A percentile compares a stretch with the other conserved stretches of the same genome.
These are phyloP conservation scores for Ageneiosus marmoratus DNA, from an alignment of 2,113 vertebrate genomes.

Conservation along the genomic window DNA sequence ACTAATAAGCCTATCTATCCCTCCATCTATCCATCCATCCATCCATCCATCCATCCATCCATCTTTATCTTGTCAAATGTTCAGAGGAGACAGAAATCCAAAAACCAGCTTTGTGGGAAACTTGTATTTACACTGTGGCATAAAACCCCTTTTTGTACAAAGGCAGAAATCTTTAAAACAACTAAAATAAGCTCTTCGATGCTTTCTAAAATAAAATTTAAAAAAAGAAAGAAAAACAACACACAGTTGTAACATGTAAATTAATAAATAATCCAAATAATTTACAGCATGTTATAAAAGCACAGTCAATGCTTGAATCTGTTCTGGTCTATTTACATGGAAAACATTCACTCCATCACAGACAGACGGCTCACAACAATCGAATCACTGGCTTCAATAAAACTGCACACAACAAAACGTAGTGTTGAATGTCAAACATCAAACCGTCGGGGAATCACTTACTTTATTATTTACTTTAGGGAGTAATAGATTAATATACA, in stretches of 20 bases:
- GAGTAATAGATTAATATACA: not conserved
- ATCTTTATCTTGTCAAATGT: not conserved
- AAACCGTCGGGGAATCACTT: not conserved
- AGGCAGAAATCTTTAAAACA: slow-evolving; percentile 64
- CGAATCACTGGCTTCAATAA: slow-evolving; percentile 29
- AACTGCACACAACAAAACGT: slow-evolving; percentile 29
- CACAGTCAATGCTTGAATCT: slow-evolving; percentile 67
- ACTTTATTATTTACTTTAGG: slow-evolving; percentile 2
- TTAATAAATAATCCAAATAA: slow-evolving; percentile 79
- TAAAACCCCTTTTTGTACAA: slow-evolving; percentile 73
- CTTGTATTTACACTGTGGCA: slow-evolving; percentile 73
- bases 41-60: too few relatives aligned
- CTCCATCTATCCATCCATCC: too few relatives aligned
- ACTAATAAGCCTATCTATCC: not conserved
- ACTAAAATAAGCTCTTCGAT: slow-evolving; percentile 40
- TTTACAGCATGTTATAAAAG: slow-evolving; percentile 76
- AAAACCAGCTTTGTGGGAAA: slow-evolving; percentile 55
- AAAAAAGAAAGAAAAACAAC: slow-evolving; percentile 48
- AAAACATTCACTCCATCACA: slow-evolving; percentile 49
- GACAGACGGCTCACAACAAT: slow-evolving; percentile 55
- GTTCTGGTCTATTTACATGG: slow-evolving; percentile 51
- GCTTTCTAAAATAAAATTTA: slow-evolving; percentile 52
- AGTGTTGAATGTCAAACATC: slow-evolving; percentile 39
- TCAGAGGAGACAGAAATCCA: slow-evolving; percentile 64
- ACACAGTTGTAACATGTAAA: slow-evolving; percentile 63